These are phyloP conservation scores for Chlamydotis undulata DNA, from an alignment of 2,113 vertebrate genomes.

Conservation along the genomic window DNA sequence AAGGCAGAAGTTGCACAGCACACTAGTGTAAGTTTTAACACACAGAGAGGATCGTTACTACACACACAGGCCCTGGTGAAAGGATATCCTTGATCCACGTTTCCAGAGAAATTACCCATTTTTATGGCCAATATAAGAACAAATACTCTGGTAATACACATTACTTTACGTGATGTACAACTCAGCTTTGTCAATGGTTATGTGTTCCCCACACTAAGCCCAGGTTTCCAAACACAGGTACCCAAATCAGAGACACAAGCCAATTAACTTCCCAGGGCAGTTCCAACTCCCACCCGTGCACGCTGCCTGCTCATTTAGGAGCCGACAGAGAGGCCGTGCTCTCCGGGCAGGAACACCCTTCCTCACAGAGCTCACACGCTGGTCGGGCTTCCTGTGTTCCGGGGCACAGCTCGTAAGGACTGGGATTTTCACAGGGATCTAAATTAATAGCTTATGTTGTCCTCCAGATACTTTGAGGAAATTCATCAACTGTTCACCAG, in stretches of 20 bases:
- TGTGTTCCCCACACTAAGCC: fast-evolving
- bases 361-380: fast-evolving
- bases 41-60: not conserved
- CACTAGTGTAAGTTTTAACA: not conserved
- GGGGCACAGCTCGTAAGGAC: not conserved
- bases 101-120: not conserved
- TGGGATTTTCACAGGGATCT: not conserved
- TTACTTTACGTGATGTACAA: not conserved
- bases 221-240: not conserved
- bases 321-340: not conserved
- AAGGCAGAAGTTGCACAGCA: not conserved
- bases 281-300: not conserved
- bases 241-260: not conserved
- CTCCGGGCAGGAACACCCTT: not conserved
- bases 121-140: not conserved
- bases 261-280: not conserved
- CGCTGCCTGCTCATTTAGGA: not conserved
- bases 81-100: not conserved
- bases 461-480: slow-evolving; percentile 23
- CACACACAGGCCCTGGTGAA: not conserved
- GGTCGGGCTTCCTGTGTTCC: not conserved
- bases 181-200: not conserved
- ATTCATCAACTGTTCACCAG: slow-evolving; percentile 6
- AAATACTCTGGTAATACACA: not conserved
- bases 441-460: not conserved